Base-by-base conservation (phyloP, 2,888 invertebrate species). In the Seladonia tumulorum region DNA sequence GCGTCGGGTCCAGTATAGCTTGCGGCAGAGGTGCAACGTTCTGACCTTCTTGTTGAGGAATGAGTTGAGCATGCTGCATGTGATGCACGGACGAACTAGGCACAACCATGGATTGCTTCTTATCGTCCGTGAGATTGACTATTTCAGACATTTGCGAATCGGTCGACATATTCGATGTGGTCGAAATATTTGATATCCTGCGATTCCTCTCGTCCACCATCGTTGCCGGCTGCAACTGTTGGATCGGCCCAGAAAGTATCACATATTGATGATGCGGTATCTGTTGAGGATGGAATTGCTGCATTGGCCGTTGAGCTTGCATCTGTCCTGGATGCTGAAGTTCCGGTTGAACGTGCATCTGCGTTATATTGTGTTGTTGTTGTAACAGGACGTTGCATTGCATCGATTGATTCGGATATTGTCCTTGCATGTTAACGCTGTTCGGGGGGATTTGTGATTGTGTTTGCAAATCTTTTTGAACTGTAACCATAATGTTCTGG, bases 181-280 rank as follows among this genome's bases (percentile, higher is more conserved):
- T 91, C 5, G 94, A 94, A 76, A 94, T 94, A 82, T 93, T 94
- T 0, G 95, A 94, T 29, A 94, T 91, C n/a, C 94, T 93, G 42
- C 95, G 93, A 82, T 94, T 94, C 53, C 94, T 92, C 35, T 95
- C 94, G n/a, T 95, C 95, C 0, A 88, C 79, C 66, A 83, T 90
- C 5, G 89, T 49, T 22, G 82, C 75, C 57, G 93, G 90, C 60
- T 93, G 93, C 45, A 94, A 74, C 29, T 91, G 90, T 66, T 89
- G 86, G 42, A 93, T 87, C 2, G 88, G 90, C 0, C 92, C 92
- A 18, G 92, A 91, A n/a, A 92, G 83, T 45, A 92, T 91, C 2
- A 92, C 90, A 63, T 93, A 92, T 18, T 91, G 92, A 47, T 90
- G 89, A 74, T 89, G 90, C 78, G 90, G 79, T 82, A 90, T 75